These are phyloP conservation scores for Atta texana DNA, from an alignment of 1,140 invertebrate species.

Conservation along the genomic window DNA sequence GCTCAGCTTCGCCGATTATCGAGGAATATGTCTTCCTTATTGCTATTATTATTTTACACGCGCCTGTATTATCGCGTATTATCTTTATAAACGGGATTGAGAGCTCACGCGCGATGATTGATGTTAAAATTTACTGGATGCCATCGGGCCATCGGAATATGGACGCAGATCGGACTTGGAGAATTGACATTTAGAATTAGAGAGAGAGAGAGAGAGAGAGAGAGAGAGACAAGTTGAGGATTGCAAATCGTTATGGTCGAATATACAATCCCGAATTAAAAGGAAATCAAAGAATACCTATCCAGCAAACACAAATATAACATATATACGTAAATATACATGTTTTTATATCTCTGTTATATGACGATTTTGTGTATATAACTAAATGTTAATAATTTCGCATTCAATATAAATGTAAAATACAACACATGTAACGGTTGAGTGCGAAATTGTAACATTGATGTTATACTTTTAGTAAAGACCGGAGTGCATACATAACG, in stretches of 20 bases:
- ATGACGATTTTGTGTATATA: too few species aligned
- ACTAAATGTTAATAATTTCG: too few species aligned
- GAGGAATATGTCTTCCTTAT: constrained; percentile 28
- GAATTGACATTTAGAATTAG: background rate
- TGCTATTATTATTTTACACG: background rate
- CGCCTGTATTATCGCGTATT: background rate
- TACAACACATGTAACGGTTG: too few species aligned
- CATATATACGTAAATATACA: too few species aligned
- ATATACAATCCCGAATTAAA: background rate
- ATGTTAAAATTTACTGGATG: background rate
- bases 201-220: too few species aligned
- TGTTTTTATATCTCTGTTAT: too few species aligned
- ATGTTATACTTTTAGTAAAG: too few species aligned
- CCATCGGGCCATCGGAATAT: background rate
- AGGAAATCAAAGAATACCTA: too few species aligned
- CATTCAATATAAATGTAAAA: too few species aligned
- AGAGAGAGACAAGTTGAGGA: background rate
- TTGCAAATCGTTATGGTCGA: background rate
- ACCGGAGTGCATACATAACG: too few species aligned
- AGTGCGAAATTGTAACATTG: too few species aligned
- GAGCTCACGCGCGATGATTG: background rate
- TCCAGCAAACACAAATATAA: too few species aligned
- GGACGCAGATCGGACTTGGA: background rate
- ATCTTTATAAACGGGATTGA: constrained; percentile 11
- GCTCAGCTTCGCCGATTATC: constrained; percentile 52